Evolutionary conservation across 2,888 invertebrate genomes (phyloP).

Genomic region (Microplitis deprimator): DNA sequence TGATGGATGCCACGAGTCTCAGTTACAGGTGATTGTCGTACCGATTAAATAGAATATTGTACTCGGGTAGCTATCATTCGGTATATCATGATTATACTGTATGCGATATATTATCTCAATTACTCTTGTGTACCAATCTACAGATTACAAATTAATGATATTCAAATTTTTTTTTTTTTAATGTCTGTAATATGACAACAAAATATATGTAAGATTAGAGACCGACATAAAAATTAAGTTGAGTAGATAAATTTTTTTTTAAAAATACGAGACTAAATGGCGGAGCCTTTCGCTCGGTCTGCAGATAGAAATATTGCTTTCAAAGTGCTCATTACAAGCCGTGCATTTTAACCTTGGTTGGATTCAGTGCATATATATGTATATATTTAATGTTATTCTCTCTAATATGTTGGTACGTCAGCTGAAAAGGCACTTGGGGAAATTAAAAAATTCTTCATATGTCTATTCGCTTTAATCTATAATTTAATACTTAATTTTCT

Average conservation of each 20-base stretch:
- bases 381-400: not conserved
- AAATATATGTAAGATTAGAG: slow-evolving; percentile 11
- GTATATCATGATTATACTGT: not conserved
- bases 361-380: slow-evolving; percentile 22
- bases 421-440: slow-evolving; percentile 7
- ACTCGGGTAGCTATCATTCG: not conserved
- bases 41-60: slow-evolving; percentile 24
- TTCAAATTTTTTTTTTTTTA: too few species aligned
- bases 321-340: slow-evolving; percentile 46
- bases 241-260: not conserved
- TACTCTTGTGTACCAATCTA: not conserved
- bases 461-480: not conserved
- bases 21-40: slow-evolving; percentile 56
- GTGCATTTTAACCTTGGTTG: slow-evolving; percentile 50
- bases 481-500: slow-evolving; percentile 8
- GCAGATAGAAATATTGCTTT: slow-evolving; percentile 45
- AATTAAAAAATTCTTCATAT: slow-evolving; percentile 21
- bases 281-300: slow-evolving; percentile 2
- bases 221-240: slow-evolving; percentile 52
- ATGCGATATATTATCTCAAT: too few species aligned
- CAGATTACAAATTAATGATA: not conserved
- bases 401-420: slow-evolving; percentile 2
- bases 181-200: too few species aligned
- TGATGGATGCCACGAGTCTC: slow-evolving; percentile 60
- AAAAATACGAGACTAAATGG: not conserved